These are phyloP conservation scores for Brachypterus glaber DNA, from an alignment of 2,888 invertebrate genomes.

Conservation along the genomic window DNA sequence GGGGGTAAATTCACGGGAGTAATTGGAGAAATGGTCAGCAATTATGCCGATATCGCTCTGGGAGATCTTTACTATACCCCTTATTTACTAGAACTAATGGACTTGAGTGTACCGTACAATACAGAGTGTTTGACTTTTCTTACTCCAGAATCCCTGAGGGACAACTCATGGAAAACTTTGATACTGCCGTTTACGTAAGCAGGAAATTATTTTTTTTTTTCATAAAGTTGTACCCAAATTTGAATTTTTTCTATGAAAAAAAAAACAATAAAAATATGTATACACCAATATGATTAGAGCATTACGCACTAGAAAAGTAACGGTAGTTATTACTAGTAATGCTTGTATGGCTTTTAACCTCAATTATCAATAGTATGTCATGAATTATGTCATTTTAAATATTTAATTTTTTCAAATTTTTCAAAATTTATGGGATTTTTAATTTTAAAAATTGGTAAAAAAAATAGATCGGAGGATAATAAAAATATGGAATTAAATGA, in stretches of 20 bases:
- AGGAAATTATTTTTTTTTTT: background rate
- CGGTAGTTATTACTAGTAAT: too few relatives aligned
- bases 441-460: too few relatives aligned
- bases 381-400: too few relatives aligned
- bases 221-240: too few relatives aligned
- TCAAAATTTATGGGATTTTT: too few relatives aligned
- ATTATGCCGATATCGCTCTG: slow-evolving; percentile 61
- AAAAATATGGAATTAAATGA: too few relatives aligned
- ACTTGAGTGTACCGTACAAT: slow-evolving; percentile 69
- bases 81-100: slow-evolving; percentile 57
- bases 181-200: slow-evolving; percentile 68
- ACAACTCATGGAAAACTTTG: slow-evolving; percentile 77
- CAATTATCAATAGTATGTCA: too few relatives aligned
- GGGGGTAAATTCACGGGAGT: slow-evolving; percentile 64
- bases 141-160: slow-evolving; percentile 69
- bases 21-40: slow-evolving; percentile 60
- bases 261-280: background rate
- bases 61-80: slow-evolving; percentile 71
- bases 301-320: too few relatives aligned
- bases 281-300: background rate
- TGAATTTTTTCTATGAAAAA: too few relatives aligned
- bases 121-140: slow-evolving; percentile 76
- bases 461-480: too few relatives aligned
- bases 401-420: too few relatives aligned
- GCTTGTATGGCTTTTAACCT: too few relatives aligned